Evolutionary conservation across 2,797 vertebrate genomes (phyloP).

Genomic region (Mormyrops attenuatus): DNA sequence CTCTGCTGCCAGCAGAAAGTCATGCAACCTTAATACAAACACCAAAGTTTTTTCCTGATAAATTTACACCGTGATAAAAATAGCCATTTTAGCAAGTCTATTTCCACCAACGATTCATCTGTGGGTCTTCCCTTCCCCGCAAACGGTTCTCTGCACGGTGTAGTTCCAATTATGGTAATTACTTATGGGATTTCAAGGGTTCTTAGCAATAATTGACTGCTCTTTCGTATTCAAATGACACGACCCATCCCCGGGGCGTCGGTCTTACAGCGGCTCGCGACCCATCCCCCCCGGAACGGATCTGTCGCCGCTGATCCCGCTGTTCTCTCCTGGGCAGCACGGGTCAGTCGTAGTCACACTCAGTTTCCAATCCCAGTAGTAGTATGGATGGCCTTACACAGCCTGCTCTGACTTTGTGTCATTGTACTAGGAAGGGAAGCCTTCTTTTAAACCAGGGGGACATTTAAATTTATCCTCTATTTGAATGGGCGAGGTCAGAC

Average conservation of each 20-base stretch:
- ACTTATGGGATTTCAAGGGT: conserved; percentile 28
- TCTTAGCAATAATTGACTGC: conserved; percentile 30
- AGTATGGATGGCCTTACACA: not conserved
- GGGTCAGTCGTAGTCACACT: not conserved
- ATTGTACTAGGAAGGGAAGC: not conserved
- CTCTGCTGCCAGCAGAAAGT: not conserved
- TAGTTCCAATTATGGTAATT: conserved; percentile 28
- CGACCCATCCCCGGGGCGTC: not conserved
- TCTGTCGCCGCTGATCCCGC: not conserved
- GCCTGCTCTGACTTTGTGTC: not conserved
- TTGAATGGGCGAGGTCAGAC: not conserved
- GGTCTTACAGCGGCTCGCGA: not conserved
- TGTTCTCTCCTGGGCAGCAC: not conserved
- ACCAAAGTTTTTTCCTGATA: not conserved
- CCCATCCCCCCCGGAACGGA: not conserved
- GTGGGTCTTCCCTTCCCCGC: not conserved
- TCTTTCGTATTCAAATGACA: conserved; percentile 26
- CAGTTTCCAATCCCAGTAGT: not conserved
- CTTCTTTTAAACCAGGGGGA: not conserved
- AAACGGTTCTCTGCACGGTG: conserved; percentile 7
- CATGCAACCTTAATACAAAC: not conserved
- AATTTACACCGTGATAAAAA: not conserved
- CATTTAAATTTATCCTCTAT: not conserved
- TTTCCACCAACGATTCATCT: not conserved
- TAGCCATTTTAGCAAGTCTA: not conserved